A percentile compares a stretch with the other conserved stretches of the same genome.
These are phyloP conservation scores for Hemicentrotus pulcherrimus DNA, from an alignment of 35 echinoderm and acorn worm genomes.

Conservation along the genomic window DNA sequence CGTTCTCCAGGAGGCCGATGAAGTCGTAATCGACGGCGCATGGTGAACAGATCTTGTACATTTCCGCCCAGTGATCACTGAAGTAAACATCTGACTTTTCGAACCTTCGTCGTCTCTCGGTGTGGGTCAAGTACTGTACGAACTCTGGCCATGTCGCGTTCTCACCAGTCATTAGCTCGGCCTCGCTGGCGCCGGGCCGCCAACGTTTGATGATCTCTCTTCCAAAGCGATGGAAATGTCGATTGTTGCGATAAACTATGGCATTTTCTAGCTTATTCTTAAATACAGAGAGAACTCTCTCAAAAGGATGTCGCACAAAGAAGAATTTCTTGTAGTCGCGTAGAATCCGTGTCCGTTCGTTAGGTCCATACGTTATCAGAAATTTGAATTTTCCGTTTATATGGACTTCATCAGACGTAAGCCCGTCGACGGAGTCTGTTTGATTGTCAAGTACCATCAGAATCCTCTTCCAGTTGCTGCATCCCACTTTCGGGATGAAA, in stretches of 20 bases:
- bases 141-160: slow-evolving; percentile 87
- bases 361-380: slow-evolving; percentile 43
- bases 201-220: slow-evolving; percentile 84
- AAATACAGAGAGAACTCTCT: slow-evolving; percentile 84
- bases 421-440: slow-evolving; percentile 55
- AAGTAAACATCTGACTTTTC: slow-evolving; percentile 67
- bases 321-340: slow-evolving; percentile 80
- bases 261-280: slow-evolving; percentile 82
- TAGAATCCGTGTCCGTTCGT: slow-evolving; percentile 55
- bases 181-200: slow-evolving; percentile 59
- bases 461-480: slow-evolving; percentile 96
- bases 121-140: slow-evolving; percentile 72
- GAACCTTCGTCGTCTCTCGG: slow-evolving; percentile 58
- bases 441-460: slow-evolving; percentile 79
- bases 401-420: slow-evolving; percentile 91
- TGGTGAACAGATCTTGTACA: slow-evolving; percentile 79
- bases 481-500: slow-evolving; percentile 84
- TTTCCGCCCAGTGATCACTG: slow-evolving; percentile 82
- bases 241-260: slow-evolving; percentile 60
- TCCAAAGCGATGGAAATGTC: slow-evolving; percentile 74
- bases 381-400: slow-evolving; percentile 68
- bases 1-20: slow-evolving; percentile 86
- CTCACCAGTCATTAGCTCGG: slow-evolving; percentile 65
- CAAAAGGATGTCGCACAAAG: slow-evolving; percentile 86
- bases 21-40: slow-evolving; percentile 84